These are phyloP conservation scores for Amaurobius ferox DNA, from an alignment of 2,888 invertebrate genomes.

Conservation along the genomic window DNA sequence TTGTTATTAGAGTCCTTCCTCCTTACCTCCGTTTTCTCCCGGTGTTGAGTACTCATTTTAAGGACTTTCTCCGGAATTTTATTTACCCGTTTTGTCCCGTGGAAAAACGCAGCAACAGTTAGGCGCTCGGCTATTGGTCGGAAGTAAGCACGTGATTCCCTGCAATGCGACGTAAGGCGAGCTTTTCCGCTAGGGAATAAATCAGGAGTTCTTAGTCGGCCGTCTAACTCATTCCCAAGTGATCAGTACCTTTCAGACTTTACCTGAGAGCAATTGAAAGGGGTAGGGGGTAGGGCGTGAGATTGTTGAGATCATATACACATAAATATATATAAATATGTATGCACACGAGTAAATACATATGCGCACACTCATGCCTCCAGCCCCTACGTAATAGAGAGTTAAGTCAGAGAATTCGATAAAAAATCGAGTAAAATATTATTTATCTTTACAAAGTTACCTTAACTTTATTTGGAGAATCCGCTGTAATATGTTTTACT, in stretches of 20 bases:
- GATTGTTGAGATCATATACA: neutral
- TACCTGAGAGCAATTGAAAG: neutral
- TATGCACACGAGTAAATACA: too few relatives aligned
- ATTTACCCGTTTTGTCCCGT: slow-evolving; percentile 49
- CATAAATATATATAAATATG: too few relatives aligned
- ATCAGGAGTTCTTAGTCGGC: slow-evolving; percentile 43
- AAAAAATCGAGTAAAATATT: too few relatives aligned
- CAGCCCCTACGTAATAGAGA: too few relatives aligned
- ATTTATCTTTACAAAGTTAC: too few relatives aligned
- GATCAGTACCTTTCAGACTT: slow-evolving; percentile 51
- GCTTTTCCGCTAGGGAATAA: slow-evolving; percentile 35
- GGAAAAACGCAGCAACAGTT: slow-evolving; percentile 68
- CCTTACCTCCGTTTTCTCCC: slow-evolving; percentile 12
- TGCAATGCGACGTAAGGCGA: slow-evolving; percentile 65
- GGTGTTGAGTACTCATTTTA: slow-evolving; percentile 36
- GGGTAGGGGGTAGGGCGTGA: neutral
- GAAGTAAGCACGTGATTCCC: slow-evolving; percentile 54
- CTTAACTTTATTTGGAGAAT: too few relatives aligned
- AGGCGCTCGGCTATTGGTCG: slow-evolving; percentile 56
- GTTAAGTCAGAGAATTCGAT: too few relatives aligned
- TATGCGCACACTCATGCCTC: too few relatives aligned
- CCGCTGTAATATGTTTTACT: too few relatives aligned
- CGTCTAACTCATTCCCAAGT: slow-evolving; percentile 32
- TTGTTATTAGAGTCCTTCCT: neutral
- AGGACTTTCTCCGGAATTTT: slow-evolving; percentile 50